A percentile compares a stretch with the other conserved stretches of the same genome.
Evolutionary conservation across 2,113 vertebrate species (phyloP).

Genomic region (Erythrocercus mccallii): DNA sequence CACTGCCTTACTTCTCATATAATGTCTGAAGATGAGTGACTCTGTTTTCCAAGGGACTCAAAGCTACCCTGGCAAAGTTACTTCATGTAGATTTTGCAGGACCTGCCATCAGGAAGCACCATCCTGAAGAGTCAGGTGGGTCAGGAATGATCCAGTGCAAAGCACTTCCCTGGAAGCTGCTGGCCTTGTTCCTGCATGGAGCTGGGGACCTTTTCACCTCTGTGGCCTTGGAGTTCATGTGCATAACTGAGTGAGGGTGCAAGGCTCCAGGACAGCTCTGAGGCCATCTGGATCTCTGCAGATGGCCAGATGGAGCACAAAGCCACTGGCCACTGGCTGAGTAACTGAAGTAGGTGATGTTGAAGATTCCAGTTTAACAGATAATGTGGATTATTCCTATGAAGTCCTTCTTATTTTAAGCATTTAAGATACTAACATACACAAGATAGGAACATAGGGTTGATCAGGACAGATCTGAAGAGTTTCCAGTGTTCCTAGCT

Average conservation of each 20-base stretch:
- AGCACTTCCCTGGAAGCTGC: too few species aligned
- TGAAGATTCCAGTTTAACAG: neutral
- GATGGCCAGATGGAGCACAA: neutral
- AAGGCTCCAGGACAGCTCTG: neutral
- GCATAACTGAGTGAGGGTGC: neutral
- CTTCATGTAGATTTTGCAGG: neutral
- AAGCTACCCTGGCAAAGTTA: neutral
- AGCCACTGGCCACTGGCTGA: neutral
- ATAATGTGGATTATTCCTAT: neutral
- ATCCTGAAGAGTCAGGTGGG: neutral
- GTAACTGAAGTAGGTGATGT: neutral
- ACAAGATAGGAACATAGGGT: neutral
- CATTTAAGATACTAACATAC: neutral
- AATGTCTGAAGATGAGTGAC: neutral
- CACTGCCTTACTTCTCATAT: neutral
- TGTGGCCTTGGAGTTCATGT: neutral
- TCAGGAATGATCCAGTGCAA: neutral
- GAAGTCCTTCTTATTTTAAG: neutral
- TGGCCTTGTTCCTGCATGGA: neutral
- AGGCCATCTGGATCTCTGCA: neutral
- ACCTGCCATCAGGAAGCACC: neutral
- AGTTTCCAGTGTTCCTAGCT: neutral
- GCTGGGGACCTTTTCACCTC: neutral
- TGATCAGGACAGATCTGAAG: neutral
- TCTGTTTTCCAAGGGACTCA: neutral